Percentiles rank a stretch among this genome's conserved stretches.
Conservation (phyloP, 2,113 vertebrate species). For the Trematocara zebra region DNA sequence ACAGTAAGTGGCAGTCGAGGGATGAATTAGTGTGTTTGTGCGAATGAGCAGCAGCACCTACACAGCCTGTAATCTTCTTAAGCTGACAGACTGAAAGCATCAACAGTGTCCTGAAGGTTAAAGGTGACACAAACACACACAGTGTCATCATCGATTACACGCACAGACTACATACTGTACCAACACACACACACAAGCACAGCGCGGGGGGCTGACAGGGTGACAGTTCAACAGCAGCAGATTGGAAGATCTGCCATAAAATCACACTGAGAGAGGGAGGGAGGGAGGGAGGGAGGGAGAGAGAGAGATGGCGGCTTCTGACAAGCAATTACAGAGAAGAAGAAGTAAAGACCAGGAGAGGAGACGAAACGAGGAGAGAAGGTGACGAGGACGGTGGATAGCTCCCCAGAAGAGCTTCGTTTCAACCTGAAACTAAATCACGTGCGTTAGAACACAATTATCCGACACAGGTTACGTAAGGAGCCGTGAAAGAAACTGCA, state of each 20-base stretch:
- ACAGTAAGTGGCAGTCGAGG: not conserved
- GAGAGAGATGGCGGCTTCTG: not conserved
- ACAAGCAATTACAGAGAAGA: not conserved
- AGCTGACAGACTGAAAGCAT: constrained; percentile 9
- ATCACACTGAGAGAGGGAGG: not conserved
- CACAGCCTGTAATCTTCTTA: not conserved
- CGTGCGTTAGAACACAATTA: not conserved
- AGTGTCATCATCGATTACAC: not conserved
- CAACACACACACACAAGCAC: not conserved
- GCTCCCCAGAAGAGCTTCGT: not conserved
- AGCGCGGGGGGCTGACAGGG: not conserved
- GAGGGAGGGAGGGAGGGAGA: not conserved
- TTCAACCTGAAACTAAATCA: not conserved
- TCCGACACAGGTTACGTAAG: not conserved
- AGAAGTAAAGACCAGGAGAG: not conserved
- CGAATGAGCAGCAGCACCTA: not conserved
- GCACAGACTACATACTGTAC: not conserved
- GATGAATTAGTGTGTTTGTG: not conserved
- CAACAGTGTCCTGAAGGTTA: not conserved
- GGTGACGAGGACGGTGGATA: not conserved
- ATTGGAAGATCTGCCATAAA: not conserved
- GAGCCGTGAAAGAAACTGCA: not conserved
- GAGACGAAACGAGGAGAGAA: not conserved
- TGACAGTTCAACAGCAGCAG: not conserved
- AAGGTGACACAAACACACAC: not conserved